Evolutionary conservation across 2,113 vertebrate genomes (phyloP).

Genomic region (Platichthys stellatus): DNA sequence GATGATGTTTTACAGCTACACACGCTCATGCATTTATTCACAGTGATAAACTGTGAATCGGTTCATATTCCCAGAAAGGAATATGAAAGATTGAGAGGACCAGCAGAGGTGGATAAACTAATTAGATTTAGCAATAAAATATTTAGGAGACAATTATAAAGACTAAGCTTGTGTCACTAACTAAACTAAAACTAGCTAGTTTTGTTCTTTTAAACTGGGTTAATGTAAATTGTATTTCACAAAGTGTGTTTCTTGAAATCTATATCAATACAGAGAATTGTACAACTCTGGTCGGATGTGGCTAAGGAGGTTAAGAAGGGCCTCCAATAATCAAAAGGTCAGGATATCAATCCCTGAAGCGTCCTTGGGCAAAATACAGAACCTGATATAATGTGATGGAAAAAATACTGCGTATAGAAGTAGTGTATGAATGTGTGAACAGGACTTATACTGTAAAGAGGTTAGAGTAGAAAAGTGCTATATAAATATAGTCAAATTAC

Average conservation of each 20-base stretch:
- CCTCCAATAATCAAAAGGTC: no score
- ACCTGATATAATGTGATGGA: no score
- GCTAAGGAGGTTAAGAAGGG: no score
- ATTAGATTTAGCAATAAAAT: background rate
- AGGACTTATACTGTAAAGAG: background rate
- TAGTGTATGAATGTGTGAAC: background rate
- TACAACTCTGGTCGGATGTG: no score
- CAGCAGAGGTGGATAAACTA: slow-evolving; percentile 18
- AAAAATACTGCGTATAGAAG: background rate
- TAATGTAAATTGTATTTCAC: no score
- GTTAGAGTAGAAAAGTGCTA: background rate
- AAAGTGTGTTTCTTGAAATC: no score
- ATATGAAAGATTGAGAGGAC: background rate
- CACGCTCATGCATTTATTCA: slow-evolving; percentile 25
- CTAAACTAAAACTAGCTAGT: background rate
- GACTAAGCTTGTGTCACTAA: background rate
- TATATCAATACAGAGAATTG: no score
- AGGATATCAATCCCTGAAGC: no score
- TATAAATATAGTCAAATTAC: background rate
- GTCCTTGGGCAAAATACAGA: no score
- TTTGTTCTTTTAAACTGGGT: background rate
- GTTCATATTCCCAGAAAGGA: background rate
- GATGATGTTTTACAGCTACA: slow-evolving; percentile 4
- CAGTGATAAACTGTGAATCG: background rate
- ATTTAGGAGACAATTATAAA: background rate